Conservation (phyloP, 2,113 vertebrate genomes). For the Oryzias celebensis region DNA sequence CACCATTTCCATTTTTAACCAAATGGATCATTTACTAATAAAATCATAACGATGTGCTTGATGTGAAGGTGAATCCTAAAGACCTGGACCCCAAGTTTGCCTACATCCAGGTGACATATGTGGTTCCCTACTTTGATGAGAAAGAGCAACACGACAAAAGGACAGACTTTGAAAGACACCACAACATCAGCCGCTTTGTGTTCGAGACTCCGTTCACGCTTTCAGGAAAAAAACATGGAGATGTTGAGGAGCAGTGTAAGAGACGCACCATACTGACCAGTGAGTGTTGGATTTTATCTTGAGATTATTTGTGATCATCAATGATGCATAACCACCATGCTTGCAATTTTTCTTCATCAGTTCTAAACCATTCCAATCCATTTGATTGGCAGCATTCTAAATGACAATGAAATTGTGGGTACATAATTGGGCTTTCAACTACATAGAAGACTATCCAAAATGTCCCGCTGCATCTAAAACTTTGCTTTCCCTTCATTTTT, state of each 20-base stretch:
- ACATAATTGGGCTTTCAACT: too few relatives aligned
- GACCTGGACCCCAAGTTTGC: slow-evolving; percentile 93
- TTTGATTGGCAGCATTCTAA: too few relatives aligned
- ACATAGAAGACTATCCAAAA: too few relatives aligned
- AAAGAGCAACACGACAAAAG: slow-evolving; percentile 90
- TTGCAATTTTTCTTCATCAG: too few relatives aligned
- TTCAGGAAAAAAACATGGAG: slow-evolving; percentile 93
- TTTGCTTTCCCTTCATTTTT: too few relatives aligned
- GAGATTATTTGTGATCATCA: neutral
- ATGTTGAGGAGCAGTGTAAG: slow-evolving; percentile 98
- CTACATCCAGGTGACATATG: slow-evolving; percentile 97
- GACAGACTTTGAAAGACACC: slow-evolving; percentile 94
- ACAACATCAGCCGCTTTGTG: slow-evolving; percentile 95
- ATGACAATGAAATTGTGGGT: too few relatives aligned
- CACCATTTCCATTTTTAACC: neutral
- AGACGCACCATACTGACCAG: slow-evolving; percentile 92
- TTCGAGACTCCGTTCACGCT: slow-evolving; percentile 97
- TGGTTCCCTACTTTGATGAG: slow-evolving; percentile 93
- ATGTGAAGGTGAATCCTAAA: slow-evolving; percentile 90
- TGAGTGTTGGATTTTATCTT: slow-evolving; percentile 51
- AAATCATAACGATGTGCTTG: neutral
- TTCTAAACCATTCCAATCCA: too few relatives aligned
- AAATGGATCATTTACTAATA: neutral
- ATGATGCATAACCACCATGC: too few relatives aligned
- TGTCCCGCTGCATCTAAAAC: too few relatives aligned